Conservation (phyloP, 2,888 invertebrate genomes). For the Drosophila antonietae region DNA sequence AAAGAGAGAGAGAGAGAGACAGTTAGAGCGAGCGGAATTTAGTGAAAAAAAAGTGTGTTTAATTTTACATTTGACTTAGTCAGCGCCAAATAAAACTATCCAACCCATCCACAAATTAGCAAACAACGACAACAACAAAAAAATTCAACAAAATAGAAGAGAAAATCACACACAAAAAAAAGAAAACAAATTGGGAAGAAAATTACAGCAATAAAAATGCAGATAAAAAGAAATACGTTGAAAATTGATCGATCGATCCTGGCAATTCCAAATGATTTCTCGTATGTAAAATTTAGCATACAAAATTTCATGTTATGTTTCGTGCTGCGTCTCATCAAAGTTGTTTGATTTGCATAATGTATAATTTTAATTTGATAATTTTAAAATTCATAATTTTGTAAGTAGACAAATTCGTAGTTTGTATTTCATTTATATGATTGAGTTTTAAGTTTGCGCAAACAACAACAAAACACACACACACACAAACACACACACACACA, state of each 20-base stretch:
- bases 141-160: constrained; percentile 4
- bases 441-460: constrained; percentile 33
- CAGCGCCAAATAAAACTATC: constrained; percentile 35
- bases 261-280: constrained; percentile 33
- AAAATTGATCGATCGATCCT: constrained; percentile 29
- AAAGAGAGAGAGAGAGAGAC: no score
- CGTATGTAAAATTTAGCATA: constrained; percentile 29
- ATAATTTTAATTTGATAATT: constrained; percentile 29
- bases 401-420: constrained; percentile 67
- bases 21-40: constrained; percentile 6
- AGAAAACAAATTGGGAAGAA: background rate
- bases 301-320: constrained; percentile 30
- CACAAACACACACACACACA: background rate
- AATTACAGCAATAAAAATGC: background rate
- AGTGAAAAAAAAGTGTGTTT: constrained; percentile 65
- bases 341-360: constrained; percentile 35
- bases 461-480: background rate
- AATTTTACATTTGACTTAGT: constrained; percentile 65
- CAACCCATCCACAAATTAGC: constrained; percentile 19
- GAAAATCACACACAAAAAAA: constrained; percentile 7
- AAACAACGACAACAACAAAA: constrained; percentile 15
- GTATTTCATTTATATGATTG: constrained; percentile 32
- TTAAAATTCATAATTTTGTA: constrained; percentile 40
- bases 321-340: constrained; percentile 30
- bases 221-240: constrained; percentile 18